These are phyloP conservation scores for Molossus molossus DNA, from an alignment of 2,797 vertebrate species.

Conservation along the genomic window DNA sequence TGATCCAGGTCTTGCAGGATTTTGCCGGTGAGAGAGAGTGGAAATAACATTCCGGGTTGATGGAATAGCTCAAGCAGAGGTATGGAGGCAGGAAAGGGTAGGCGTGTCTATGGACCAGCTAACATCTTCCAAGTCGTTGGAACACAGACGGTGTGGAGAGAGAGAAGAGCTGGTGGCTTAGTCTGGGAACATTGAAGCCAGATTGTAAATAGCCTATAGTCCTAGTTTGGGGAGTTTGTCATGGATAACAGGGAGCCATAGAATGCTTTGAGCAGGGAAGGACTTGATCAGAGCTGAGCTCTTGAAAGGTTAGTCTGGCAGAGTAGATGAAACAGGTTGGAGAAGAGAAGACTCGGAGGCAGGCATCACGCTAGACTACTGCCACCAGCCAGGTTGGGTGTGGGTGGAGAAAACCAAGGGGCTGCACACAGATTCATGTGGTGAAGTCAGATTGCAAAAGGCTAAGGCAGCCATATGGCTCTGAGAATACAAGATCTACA, in stretches of 20 bases:
- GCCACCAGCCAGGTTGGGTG: background rate
- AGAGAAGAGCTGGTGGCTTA: background rate
- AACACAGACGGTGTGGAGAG: background rate
- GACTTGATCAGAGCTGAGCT: background rate
- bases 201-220: background rate
- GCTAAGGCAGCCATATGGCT: background rate
- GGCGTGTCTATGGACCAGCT: background rate
- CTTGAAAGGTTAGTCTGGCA: background rate
- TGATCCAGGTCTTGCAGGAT: conserved; percentile 46
- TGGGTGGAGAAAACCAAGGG: background rate
- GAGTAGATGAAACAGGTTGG: background rate
- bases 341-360: background rate
- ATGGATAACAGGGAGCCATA: background rate
- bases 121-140: background rate
- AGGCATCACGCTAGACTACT: background rate
- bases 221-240: background rate
- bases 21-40: conserved; percentile 41
- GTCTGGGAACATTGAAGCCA: background rate
- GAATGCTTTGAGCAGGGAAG: background rate
- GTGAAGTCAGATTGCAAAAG: background rate
- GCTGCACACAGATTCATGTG: too few relatives aligned
- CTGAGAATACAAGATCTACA: background rate
- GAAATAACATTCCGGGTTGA: conserved; percentile 34
- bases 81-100: conserved; percentile 4
- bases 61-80: background rate